These are phyloP conservation scores for Vicugna pacos DNA, from an alignment of 2,113 vertebrate species.

Conservation along the genomic window DNA sequence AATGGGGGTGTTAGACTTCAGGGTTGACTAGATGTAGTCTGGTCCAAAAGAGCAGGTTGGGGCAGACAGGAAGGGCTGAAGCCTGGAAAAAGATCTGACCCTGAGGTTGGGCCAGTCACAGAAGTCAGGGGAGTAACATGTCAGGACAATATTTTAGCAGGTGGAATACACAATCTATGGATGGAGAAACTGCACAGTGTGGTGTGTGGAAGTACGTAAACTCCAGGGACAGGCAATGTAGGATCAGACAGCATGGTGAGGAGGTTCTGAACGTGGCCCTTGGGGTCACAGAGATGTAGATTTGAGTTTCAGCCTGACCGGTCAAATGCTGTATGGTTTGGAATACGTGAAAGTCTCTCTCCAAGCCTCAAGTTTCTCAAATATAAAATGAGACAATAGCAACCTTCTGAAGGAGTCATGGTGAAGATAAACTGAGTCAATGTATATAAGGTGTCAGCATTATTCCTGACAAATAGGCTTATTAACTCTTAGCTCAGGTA, in stretches of 20 bases:
- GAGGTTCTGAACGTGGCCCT: neutral
- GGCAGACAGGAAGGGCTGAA: neutral
- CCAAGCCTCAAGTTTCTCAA: neutral
- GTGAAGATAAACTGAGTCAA: neutral
- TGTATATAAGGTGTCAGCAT: neutral
- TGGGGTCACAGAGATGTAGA: neutral
- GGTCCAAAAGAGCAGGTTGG: neutral
- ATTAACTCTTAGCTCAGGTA: neutral
- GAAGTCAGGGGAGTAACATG: neutral
- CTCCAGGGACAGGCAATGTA: neutral
- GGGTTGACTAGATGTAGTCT: neutral
- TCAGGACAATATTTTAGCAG: neutral
- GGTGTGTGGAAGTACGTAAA: neutral
- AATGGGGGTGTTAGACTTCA: neutral
- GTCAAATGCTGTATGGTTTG: neutral
- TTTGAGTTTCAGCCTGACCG: neutral
- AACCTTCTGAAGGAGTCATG: neutral
- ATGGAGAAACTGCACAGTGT: neutral
- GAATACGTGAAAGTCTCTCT: neutral
- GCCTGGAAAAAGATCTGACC: neutral
- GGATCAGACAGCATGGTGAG: neutral
- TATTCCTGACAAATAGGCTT: neutral
- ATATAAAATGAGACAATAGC: neutral
- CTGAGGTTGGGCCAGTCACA: neutral
- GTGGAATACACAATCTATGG: neutral